Evolutionary conservation across 2,113 vertebrate species (phyloP).

Genomic region (Chionomys nivalis): DNA sequence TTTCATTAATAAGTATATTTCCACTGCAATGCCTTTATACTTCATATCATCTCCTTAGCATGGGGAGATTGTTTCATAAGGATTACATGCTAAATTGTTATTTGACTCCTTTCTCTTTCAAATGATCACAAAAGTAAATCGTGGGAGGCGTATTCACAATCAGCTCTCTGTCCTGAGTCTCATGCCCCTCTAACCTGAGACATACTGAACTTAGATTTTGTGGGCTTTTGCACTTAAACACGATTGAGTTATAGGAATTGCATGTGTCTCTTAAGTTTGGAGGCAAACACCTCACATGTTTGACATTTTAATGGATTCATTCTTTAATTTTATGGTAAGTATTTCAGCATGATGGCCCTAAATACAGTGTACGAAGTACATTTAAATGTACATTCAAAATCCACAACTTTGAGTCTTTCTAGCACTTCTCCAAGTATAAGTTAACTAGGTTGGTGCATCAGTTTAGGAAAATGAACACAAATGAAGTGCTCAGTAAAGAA

Average conservation of each 20-base stretch:
- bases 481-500: background rate
- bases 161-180: background rate
- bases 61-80: background rate
- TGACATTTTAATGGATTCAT: background rate
- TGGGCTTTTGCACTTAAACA: background rate
- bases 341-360: background rate
- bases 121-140: background rate
- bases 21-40: background rate
- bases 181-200: background rate
- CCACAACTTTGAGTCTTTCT: background rate
- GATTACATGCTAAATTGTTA: background rate
- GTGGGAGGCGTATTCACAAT: background rate
- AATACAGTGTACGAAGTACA: background rate
- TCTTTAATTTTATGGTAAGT: slow-evolving; percentile 22
- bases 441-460: background rate
- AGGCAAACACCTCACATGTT: slow-evolving; percentile 17
- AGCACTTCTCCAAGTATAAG: background rate
- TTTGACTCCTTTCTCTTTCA: background rate
- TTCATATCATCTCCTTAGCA: background rate
- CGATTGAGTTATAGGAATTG: background rate
- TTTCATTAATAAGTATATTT: too few species aligned
- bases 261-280: background rate
- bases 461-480: background rate
- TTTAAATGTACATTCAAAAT: background rate
- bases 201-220: background rate